Evolutionary conservation across 2,113 vertebrate species (phyloP), one percentile per base, ranked within the genome.

Genomic region (Alectura lathami): DNA sequence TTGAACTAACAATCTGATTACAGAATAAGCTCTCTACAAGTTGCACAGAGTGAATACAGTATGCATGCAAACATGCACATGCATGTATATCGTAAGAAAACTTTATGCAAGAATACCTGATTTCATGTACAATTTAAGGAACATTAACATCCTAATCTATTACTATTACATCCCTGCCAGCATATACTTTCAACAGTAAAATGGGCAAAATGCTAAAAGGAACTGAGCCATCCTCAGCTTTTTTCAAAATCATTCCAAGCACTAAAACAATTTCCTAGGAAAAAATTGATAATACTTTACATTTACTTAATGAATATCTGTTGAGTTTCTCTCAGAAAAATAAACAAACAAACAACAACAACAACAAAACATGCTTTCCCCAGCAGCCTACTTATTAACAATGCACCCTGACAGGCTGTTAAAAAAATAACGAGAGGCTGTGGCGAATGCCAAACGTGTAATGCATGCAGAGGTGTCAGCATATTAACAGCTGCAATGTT

Each of bases 1-100:
- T 72, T 95, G 51, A 86, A 70, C 32, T 47, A 77, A 66, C 63
- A 93, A 92, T 95, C 91, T 2, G n/a, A 86, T 94, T 94, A 93
- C 30, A 72, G 73, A 93, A 68, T 17, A 17, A 64, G 11, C 48
- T 43, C 30, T 22, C 38, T 22, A 27, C 60, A 90, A 54, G 79
- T 43, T 6, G 21, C 5, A 48, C 13, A 82, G 4, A 32, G 13
- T 59, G 47, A 81, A 83, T 18, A 83, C 13, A 64, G 14, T 40
- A 67, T 24, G 23, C 57, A 63, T 7, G 36, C 22, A 86, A 66
- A 66, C 50, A 70, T 18, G 11, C 69, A 72, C 4, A 42, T 48
- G 32, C 17, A 26, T 10, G 21, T 1, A 5, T 43, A 66, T 22
- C 17, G 59, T 34, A 11, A 63, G n/a, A 77, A 86, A 93, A 23